Percentiles rank a stretch among this genome's conserved stretches.
These are phyloP conservation scores for Alviniconcha strummeri DNA, from an alignment of 2,888 invertebrate species.

Conservation along the genomic window DNA sequence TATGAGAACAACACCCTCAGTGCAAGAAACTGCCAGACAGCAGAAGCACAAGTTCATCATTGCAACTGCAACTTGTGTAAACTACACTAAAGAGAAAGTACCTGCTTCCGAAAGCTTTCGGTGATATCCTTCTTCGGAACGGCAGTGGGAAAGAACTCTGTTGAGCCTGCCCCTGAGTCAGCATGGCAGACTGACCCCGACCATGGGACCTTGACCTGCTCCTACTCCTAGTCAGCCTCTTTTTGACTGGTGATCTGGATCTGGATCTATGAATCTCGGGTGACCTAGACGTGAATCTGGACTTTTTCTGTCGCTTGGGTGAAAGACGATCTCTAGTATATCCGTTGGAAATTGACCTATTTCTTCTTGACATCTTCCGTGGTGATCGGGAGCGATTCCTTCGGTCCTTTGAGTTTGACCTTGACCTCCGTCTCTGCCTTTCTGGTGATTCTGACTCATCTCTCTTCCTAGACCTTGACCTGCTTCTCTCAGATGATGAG, in stretches of 20 bases:
- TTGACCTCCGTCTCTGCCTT: background rate
- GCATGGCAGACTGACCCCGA: background rate
- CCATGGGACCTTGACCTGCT: constrained; percentile 2
- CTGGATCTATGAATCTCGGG: background rate
- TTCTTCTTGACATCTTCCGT: background rate
- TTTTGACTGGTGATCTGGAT: background rate
- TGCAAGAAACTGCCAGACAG: background rate
- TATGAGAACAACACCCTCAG: background rate
- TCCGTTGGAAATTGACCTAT: background rate
- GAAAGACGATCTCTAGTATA: background rate
- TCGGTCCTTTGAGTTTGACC: constrained; percentile 2
- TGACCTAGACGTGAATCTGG: background rate
- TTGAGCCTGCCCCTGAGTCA: background rate
- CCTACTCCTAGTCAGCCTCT: background rate
- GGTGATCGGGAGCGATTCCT: background rate
- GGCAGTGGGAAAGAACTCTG: background rate
- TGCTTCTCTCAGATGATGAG: background rate
- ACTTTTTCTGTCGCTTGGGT: background rate
- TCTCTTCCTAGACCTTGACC: background rate
- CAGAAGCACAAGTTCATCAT: background rate
- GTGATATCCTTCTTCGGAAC: background rate
- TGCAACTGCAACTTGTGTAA: background rate
- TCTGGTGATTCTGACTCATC: background rate
- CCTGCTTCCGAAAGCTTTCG: constrained; percentile 14
- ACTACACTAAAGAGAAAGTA: background rate